phyloP scores from a whole-genome alignment of 2,797 vertebrate species.

The Mycteria americana region DNA sequence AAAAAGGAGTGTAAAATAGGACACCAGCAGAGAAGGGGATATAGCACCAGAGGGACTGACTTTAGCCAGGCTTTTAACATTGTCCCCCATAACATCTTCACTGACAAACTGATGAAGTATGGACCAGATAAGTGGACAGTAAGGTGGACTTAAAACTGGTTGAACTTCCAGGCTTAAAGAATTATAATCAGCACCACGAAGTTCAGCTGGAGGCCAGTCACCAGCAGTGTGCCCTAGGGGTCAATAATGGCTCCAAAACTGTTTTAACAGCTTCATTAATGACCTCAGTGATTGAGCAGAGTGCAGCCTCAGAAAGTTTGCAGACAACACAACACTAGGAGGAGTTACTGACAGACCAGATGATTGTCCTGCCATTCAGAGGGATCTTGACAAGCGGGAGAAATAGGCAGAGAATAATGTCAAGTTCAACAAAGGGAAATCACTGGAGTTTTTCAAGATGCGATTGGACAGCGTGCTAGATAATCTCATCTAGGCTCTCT shows the following conservation, averaged over 20 bases:
- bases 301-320: not conserved
- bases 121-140: not conserved
- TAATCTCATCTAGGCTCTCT: not conserved
- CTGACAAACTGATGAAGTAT: not conserved
- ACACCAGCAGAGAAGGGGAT: not conserved
- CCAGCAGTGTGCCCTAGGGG: not conserved
- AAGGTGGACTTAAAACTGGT: not conserved
- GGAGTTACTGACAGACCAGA: not conserved
- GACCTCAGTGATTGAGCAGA: not conserved
- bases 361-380: not conserved
- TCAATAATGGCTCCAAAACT: not conserved
- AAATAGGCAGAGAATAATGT: not conserved
- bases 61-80: not conserved
- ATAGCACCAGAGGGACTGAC: not conserved
- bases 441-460: not conserved
- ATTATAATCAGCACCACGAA: not conserved
- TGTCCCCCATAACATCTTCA: not conserved
- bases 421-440: not conserved
- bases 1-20: fast-evolving
- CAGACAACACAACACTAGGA: not conserved
- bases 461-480: not conserved
- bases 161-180: not conserved
- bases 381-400: not conserved
- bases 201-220: not conserved
- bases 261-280: not conserved